Evolutionary conservation across 2,113 vertebrate genomes (phyloP), one percentile per base, ranked within the genome.

Genomic region (Athene cunicularia): DNA sequence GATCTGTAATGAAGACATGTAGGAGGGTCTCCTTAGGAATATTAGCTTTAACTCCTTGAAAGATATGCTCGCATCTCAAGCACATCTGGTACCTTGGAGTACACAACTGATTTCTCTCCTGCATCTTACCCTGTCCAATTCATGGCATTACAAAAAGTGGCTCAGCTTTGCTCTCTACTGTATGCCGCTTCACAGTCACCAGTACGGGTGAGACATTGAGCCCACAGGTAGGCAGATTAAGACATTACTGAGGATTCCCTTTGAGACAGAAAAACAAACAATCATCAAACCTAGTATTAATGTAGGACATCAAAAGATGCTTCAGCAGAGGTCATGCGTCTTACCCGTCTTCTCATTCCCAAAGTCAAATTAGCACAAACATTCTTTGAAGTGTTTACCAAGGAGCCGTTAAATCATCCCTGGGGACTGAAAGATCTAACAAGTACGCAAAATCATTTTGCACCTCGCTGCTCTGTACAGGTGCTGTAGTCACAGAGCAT

Each of bases 291-390:
- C 30, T 63, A 37, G 33, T 49, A 50, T 58, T 87, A 64, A 90
- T 35, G 53, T n/a, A 70, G 50, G 52, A 90, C 92, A 95, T 92
- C 88, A 94, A 94, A 97, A 94, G 45, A 63, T 33, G 43, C 37
- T 37, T 83, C 68, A 71, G 76, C 33, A 79, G 37, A 95, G 41
- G 87, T 64, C 90, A 64, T 8, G 17, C 39, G 37, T 84, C 58
- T 70, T 64, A 63, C 47, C 83, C 74, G 52, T 35, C 80, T 86
- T 93, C 59, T 79, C 27, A 84, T 84, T 91, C 92, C 83, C 43
- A 93, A 86, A 92, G 76, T 43, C 86, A 88, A 95, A 94, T 90
- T 74, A 96, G 76, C 88, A 93, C 27, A 86, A 72, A 77, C 41
- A 64, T 59, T 64, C 75, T 95, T 95, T 95, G 88, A 95, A 96